Base-by-base conservation (phyloP, 1,140 invertebrate species). In the Drosophila seguyi region DNA sequence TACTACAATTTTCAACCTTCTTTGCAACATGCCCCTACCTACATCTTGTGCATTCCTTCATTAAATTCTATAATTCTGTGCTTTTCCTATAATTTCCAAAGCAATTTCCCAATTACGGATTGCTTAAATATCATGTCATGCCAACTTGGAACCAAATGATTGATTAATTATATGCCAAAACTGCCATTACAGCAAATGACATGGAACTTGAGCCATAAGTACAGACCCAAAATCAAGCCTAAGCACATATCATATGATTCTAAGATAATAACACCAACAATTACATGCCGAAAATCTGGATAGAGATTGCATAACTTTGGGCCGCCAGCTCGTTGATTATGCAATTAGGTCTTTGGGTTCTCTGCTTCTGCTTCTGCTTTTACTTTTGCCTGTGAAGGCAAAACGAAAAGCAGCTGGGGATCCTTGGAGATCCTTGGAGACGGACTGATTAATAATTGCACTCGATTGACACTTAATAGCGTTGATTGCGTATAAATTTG, bases 391-490 rank as follows among this genome's bases (percentile, higher is more conserved):
- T 25, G n/a, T 34, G 48, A 29, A 34, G 14, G 18, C 29, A 52
- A 18, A 20, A 52, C 27, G 3, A 20, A n/a, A n/a, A 34, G 6
- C 50, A 16, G 13, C 50, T 25, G 25, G 1, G 31, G 31, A 36
- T 73, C 25, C 38, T 53, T 55, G n/a, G n/a, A 44, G 44, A 72
- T 72, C 69, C 67, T 50, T 72, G 42, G 69, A 41, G 67, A 72
- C 29, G 22, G 18, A 11, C 73, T 75, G 62, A 77, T 77, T 77
- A 68, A 60, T 77, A 77, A 77, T 77, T 77, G 62, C 62, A 59
- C 18, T 73, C 52, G 48, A 77, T 57, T 76, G 52, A 75, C 60
- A 66, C 73, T 75, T 72, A 71, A 75, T 52, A 52, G 73, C 60
- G 39, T 75, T 50, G 62, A 66, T 57, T 76, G 53, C 55, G 60